Evolutionary conservation across 1,140 invertebrate genomes (phyloP).

Genomic region (Ephestia elutella): DNA sequence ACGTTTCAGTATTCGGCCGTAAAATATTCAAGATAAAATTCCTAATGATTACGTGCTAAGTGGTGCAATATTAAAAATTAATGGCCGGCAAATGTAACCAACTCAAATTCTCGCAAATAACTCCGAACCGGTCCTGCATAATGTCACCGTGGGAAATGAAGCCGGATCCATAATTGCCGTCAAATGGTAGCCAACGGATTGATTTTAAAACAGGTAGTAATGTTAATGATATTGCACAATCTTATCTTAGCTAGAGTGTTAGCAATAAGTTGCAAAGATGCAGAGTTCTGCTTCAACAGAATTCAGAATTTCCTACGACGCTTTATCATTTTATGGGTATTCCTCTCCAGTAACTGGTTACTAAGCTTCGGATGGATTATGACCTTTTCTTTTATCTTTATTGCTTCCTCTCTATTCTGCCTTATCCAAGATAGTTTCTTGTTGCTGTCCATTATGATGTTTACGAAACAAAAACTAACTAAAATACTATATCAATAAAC

Average conservation of each 20-base stretch:
- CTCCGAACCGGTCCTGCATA: not conserved
- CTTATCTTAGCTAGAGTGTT: not conserved
- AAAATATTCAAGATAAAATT: not conserved
- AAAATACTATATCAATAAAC: too few relatives aligned
- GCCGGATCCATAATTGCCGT: not conserved
- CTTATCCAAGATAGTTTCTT: too few relatives aligned
- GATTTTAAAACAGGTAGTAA: not conserved
- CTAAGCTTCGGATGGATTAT: too few relatives aligned
- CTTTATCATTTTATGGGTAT: too few relatives aligned
- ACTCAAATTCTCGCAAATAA: not conserved
- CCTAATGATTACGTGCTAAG: not conserved
- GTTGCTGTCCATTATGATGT: too few relatives aligned
- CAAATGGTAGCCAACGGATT: not conserved
- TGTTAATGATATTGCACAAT: not conserved
- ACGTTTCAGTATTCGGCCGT: too few relatives aligned
- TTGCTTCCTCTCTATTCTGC: too few relatives aligned
- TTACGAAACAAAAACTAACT: too few relatives aligned
- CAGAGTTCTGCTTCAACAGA: not conserved
- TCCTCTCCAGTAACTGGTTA: too few relatives aligned
- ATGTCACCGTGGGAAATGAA: constrained; percentile 1
- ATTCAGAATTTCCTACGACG: too few relatives aligned
- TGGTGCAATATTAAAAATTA: not conserved
- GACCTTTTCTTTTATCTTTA: too few relatives aligned
- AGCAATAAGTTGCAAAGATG: not conserved
- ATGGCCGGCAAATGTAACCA: not conserved